These are phyloP conservation scores for Ormyrus labotus DNA, from an alignment of 2,888 invertebrate species.

Conservation along the genomic window DNA sequence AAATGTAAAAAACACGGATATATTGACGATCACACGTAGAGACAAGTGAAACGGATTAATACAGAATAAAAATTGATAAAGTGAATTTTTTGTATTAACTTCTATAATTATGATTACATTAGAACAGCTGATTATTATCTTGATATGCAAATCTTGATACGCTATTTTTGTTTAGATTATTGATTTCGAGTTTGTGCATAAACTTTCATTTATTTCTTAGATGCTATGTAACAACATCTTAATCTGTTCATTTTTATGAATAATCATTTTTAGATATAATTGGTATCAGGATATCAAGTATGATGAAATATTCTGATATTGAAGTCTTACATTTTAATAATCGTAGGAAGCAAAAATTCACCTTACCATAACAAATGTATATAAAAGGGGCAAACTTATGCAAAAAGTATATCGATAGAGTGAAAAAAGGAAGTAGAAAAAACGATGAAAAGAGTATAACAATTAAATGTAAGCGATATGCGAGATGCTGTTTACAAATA, in stretches of 20 bases:
- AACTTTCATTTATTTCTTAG: too few species aligned
- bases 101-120: too few species aligned
- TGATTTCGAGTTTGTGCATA: too few species aligned
- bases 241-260: too few species aligned
- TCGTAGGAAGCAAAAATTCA: constrained; percentile 24
- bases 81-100: constrained; percentile 16
- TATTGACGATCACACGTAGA: constrained; percentile 31
- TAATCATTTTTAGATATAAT: too few species aligned
- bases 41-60: constrained; percentile 15
- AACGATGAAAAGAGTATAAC: constrained; percentile 45
- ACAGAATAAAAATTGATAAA: constrained; percentile 14
- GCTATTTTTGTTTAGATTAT: too few species aligned
- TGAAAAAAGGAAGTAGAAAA: constrained; percentile 37
- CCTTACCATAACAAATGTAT: constrained; percentile 20
- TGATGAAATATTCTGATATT: too few species aligned
- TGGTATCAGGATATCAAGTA: too few species aligned
- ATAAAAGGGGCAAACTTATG: constrained; percentile 24
- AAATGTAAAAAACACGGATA: constrained; percentile 41
- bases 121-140: too few species aligned
- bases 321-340: too few species aligned
- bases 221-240: too few species aligned
- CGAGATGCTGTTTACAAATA: constrained; percentile 32
- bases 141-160: too few species aligned
- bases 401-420: constrained; percentile 29
- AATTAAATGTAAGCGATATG: constrained; percentile 52